Evolutionary conservation across 2,113 vertebrate genomes (phyloP).

Genomic region (Corynorhinus townsendii): DNA sequence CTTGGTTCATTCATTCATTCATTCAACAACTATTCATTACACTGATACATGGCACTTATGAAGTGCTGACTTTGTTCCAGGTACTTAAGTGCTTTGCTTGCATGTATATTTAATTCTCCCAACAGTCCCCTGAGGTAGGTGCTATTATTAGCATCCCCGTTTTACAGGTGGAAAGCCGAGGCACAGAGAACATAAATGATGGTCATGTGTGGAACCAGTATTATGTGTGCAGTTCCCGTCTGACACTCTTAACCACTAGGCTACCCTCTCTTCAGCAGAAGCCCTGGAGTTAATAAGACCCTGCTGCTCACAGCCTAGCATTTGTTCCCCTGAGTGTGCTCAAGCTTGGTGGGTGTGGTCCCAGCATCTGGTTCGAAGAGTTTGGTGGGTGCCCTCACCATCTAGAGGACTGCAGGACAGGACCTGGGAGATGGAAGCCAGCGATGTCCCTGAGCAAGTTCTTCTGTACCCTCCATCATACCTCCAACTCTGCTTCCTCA

Average conservation of each 20-base stretch:
- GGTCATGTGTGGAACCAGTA: not conserved
- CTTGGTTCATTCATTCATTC: not conserved
- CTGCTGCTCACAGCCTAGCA: not conserved
- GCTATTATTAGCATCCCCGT: not conserved
- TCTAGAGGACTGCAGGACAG: not conserved
- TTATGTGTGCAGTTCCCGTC: fast-evolving
- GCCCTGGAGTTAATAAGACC: not conserved
- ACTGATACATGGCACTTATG: not conserved
- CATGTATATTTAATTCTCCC: not conserved
- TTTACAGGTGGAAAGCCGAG: not conserved
- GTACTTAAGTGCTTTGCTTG: not conserved
- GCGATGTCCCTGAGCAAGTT: not conserved
- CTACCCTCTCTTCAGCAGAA: not conserved
- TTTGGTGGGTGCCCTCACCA: not conserved
- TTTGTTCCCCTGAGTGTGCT: not conserved
- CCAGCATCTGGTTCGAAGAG: not conserved
- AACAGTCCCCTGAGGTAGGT: not conserved
- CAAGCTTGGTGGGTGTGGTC: fast-evolving
- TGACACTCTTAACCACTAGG: not conserved
- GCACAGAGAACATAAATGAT: not conserved
- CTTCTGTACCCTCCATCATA: not conserved
- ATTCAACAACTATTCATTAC: not conserved
- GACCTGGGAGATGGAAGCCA: too few species aligned
- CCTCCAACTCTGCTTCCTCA: not conserved
- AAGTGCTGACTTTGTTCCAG: not conserved